phyloP scores from a whole-genome alignment of 2,888 invertebrate species.

The Bursaphelenchus okinawaensis region DNA sequence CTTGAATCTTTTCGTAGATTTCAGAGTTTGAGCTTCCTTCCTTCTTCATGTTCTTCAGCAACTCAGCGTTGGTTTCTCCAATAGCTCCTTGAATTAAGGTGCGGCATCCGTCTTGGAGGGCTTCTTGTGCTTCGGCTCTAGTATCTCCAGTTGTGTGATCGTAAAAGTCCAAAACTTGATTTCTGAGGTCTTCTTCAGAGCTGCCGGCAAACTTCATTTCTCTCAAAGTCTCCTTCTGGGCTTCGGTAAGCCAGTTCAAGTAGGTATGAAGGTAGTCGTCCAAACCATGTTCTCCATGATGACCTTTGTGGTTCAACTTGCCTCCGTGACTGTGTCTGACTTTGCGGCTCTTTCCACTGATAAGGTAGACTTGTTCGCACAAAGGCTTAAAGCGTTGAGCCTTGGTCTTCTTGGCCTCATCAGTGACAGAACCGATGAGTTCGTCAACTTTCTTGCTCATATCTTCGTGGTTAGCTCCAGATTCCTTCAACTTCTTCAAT shows the following conservation, averaged over 20 bases:
- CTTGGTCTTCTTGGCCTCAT: slow-evolving; percentile 27
- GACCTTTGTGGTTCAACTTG: not conserved
- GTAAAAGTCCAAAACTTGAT: slow-evolving; percentile 2
- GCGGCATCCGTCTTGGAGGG: not conserved
- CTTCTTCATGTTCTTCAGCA: not conserved
- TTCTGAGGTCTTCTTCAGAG: slow-evolving; percentile 2
- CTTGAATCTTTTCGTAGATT: not conserved
- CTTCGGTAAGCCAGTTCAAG: slow-evolving; percentile 32
- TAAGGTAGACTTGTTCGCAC: slow-evolving; percentile 23
- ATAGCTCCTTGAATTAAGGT: not conserved
- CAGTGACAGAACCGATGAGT: slow-evolving; percentile 16
- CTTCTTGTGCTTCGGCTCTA: not conserved
- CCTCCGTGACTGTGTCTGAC: slow-evolving; percentile 9
- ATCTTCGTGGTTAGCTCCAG: slow-evolving; percentile 28
- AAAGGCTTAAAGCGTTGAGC: slow-evolving; percentile 21
- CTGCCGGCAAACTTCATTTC: slow-evolving; percentile 4
- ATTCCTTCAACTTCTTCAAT: slow-evolving; percentile 36
- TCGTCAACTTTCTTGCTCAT: slow-evolving; percentile 29
- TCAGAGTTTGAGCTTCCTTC: not conserved
- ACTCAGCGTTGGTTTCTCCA: not conserved
- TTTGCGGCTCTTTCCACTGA: not conserved
- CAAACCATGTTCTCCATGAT: slow-evolving; percentile 16
- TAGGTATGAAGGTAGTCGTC: slow-evolving; percentile 34
- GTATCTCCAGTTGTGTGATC: not conserved
- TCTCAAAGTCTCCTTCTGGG: slow-evolving; percentile 28